Percentiles rank a stretch among this genome's conserved stretches.
Evolutionary conservation across 2,797 vertebrate species (phyloP).

Genomic region (Siniperca undulata): DNA sequence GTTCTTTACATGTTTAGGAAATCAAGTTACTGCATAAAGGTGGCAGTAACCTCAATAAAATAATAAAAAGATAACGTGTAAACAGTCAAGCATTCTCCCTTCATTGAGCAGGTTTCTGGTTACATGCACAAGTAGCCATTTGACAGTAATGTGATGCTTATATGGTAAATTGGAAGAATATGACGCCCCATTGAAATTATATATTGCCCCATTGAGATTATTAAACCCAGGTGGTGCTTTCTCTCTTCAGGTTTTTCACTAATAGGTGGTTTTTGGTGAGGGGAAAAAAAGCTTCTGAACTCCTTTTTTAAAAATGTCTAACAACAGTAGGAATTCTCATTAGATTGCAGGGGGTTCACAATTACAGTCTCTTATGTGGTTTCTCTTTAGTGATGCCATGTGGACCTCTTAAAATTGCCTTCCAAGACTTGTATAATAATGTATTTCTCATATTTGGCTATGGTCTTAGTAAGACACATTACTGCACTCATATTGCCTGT

Average conservation of each 20-base stretch:
- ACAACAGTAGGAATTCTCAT: not conserved
- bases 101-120: conserved; percentile 19
- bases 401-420: not conserved
- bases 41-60: not conserved
- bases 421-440: not conserved
- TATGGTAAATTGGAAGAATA: conserved; percentile 27
- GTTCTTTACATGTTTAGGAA: not conserved
- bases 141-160: conserved; percentile 33
- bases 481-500: conserved; percentile 18
- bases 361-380: not conserved
- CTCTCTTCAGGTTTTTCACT: not conserved
- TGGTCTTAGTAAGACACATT: not conserved
- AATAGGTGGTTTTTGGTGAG: not conserved
- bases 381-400: not conserved
- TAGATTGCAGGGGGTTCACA: not conserved
- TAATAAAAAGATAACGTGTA: not conserved
- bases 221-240: not conserved
- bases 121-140: conserved; percentile 27
- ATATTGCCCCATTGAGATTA: conserved; percentile 1
- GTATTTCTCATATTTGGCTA: not conserved
- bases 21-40: not conserved
- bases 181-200: conserved; percentile 13
- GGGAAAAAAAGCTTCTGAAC: not conserved
- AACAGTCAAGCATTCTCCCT: conserved; percentile 18
- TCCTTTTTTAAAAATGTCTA: not conserved